Conservation (phyloP, 37 sponge, comb jelly and placozoan species). For the Theonella swinhoei region DNA sequence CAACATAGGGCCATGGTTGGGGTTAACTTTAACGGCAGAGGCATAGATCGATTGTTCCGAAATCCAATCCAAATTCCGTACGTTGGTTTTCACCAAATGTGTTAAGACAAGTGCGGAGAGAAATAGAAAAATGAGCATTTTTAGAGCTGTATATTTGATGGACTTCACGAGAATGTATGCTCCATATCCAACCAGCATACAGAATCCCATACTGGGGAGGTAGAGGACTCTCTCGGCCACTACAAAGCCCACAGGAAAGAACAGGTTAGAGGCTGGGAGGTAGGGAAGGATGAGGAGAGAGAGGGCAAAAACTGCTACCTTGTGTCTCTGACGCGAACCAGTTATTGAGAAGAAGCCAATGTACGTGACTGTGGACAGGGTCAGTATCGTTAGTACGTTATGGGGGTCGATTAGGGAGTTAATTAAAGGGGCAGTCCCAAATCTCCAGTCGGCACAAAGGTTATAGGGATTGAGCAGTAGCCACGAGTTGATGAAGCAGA, state of each 20-base stretch:
- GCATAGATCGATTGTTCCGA: constrained; percentile 67
- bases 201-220: constrained; percentile 79
- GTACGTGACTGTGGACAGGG: constrained; percentile 18
- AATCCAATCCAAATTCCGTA: constrained; percentile 77
- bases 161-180: not conserved
- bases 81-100: constrained; percentile 63
- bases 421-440: constrained; percentile 80
- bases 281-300: constrained; percentile 79
- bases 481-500: constrained; percentile 78
- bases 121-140: constrained; percentile 5
- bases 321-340: not conserved
- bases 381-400: constrained; percentile 63
- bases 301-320: constrained; percentile 50
- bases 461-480: constrained; percentile 70
- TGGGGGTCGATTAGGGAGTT: constrained; percentile 60
- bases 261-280: constrained; percentile 87
- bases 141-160: not conserved
- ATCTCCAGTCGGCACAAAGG: constrained; percentile 91
- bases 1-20: constrained; percentile 82
- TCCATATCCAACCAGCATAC: constrained; percentile 34
- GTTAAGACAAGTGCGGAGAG: constrained; percentile 21
- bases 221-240: constrained; percentile 94
- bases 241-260: constrained; percentile 91
- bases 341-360: not conserved
- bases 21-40: constrained; percentile 74